Conservation (phyloP, 2,113 vertebrate species). For the Tylochromis polylepis region DNA sequence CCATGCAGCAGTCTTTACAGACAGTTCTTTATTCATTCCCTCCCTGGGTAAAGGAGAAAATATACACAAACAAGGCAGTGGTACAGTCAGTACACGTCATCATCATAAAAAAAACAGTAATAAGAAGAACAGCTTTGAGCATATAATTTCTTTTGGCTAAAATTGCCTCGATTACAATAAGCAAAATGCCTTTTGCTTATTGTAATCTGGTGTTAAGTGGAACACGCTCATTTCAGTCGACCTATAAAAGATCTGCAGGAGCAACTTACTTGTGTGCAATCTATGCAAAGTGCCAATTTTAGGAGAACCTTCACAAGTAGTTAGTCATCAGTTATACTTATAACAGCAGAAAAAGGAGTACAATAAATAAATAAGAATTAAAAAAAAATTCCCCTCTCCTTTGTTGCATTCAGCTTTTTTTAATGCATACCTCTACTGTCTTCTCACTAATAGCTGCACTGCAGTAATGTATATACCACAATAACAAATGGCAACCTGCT, state of each 20-base stretch:
- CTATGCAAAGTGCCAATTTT: not conserved
- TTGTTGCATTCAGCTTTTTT: not conserved
- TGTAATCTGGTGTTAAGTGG: accelerated
- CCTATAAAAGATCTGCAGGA: not conserved
- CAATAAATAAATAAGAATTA: not conserved
- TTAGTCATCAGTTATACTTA: not conserved
- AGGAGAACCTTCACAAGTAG: not conserved
- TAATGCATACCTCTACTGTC: not conserved
- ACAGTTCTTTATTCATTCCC: not conserved
- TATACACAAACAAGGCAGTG: not conserved
- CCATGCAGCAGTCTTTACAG: not conserved
- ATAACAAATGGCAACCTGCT: not conserved
- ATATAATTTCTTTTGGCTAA: not conserved
- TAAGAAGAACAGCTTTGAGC: not conserved
- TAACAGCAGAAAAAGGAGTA: not conserved
- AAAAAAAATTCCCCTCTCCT: not conserved
- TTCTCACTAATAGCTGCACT: not conserved
- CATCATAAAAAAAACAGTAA: not conserved
- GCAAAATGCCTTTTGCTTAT: not conserved
- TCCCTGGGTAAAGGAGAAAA: not conserved
- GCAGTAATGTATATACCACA: not conserved
- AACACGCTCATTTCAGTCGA: not conserved
- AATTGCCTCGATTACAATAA: not conserved
- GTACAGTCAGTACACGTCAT: not conserved
- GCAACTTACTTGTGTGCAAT: not conserved